These are phyloP conservation scores for Drosophila bipectinata DNA, from an alignment of 1,140 invertebrate species.

Conservation along the genomic window DNA sequence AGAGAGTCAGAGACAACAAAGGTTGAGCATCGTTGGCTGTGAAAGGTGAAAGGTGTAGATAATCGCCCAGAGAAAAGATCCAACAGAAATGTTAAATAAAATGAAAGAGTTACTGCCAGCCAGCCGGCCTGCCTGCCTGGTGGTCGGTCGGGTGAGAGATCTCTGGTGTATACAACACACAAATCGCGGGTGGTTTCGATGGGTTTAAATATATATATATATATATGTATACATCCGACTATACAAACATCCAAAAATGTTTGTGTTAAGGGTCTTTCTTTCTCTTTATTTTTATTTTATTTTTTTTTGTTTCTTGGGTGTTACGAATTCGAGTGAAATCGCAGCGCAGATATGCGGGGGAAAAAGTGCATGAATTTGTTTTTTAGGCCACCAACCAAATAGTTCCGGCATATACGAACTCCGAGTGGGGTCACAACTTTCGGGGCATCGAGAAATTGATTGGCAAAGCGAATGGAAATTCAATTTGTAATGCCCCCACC, in stretches of 20 bases:
- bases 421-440: constrained; percentile 53
- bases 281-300: constrained; percentile 3
- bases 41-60: constrained; percentile 82
- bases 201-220: constrained; percentile 38
- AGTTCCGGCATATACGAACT: constrained; percentile 66
- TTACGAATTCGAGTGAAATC: constrained; percentile 82
- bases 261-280: constrained; percentile 55
- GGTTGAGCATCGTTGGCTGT: constrained; percentile 64
- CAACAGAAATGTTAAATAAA: constrained; percentile 5
- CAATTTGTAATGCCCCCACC: constrained; percentile 56
- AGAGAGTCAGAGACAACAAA: constrained; percentile 52
- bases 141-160: constrained; percentile 55
- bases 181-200: constrained; percentile 78
- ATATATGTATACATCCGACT: neutral
- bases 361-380: constrained; percentile 75
- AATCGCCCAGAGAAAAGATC: constrained; percentile 69
- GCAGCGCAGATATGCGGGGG: constrained; percentile 46
- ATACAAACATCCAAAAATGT: constrained; percentile 29
- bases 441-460: constrained; percentile 64
- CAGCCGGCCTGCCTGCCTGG: neutral
- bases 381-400: constrained; percentile 58
- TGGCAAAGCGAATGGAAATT: constrained; percentile 73
- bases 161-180: constrained; percentile 44
- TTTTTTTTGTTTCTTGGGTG: constrained; percentile 51
- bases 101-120: neutral